Percentiles rank a stretch among this genome's conserved stretches.
Evolutionary conservation across 2,113 vertebrate genomes (phyloP).

Genomic region (Fukomys damarensis): DNA sequence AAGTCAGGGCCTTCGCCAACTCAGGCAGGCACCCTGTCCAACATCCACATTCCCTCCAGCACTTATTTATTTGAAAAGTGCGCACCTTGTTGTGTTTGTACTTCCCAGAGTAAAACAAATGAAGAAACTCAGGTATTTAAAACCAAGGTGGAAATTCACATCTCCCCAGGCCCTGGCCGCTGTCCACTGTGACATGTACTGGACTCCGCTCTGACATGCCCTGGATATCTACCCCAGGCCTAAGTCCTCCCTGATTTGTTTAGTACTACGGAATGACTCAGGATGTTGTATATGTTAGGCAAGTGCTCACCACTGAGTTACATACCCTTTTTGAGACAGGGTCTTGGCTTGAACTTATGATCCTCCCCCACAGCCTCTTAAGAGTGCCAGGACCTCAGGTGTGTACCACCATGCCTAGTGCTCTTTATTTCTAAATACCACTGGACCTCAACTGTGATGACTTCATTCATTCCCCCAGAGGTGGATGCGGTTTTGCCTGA

Average conservation of each 20-base stretch:
- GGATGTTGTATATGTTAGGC: not conserved
- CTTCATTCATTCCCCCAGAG: not conserved
- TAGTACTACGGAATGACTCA: not conserved
- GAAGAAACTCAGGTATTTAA: not conserved
- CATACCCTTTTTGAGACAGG: not conserved
- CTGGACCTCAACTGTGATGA: not conserved
- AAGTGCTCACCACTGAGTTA: not conserved
- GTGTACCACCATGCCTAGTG: not conserved
- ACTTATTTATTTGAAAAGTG: not conserved
- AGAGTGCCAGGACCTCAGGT: not conserved
- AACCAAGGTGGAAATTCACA: rapidly evolving
- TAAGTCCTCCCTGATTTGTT: not conserved
- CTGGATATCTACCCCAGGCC: not conserved
- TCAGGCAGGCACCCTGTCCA: not conserved
- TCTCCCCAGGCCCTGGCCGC: not conserved
- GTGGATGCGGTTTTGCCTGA: not conserved
- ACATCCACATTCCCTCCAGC: rapidly evolving
- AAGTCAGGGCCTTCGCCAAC: rapidly evolving
- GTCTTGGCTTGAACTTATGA: not conserved
- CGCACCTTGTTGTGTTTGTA: not conserved
- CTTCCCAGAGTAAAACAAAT: not conserved
- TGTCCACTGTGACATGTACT: not conserved
- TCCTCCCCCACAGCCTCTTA: not conserved
- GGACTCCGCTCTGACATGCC: rapidly evolving
- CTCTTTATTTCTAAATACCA: not conserved